phyloP scores from a whole-genome alignment of 2,888 invertebrate genomes.

The Phanerotoma sp. region DNA sequence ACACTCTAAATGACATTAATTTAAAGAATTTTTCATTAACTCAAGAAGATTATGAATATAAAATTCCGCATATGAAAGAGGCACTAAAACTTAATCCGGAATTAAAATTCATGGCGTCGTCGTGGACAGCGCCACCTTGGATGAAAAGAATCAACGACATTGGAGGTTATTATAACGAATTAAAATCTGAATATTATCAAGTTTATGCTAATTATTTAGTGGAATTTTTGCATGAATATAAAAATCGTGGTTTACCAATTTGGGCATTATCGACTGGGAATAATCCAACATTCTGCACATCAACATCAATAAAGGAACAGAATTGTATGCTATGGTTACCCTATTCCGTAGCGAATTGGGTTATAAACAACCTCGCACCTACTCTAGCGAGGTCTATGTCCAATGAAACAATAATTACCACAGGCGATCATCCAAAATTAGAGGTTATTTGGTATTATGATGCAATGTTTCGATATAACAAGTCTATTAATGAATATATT shows the following conservation, averaged over 20 bases:
- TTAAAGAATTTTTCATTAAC: constrained; percentile 69
- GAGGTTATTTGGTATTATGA: constrained; percentile 68
- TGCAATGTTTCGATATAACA: constrained; percentile 47
- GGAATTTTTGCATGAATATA: constrained; percentile 77
- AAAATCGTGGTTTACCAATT: constrained; percentile 65
- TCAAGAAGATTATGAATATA: constrained; percentile 69
- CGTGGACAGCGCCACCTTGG: constrained; percentile 71
- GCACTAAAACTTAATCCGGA: constrained; percentile 57
- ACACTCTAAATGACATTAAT: constrained; percentile 62
- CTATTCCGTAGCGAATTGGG: constrained; percentile 64
- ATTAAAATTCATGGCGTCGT: constrained; percentile 61
- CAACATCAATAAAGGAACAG: constrained; percentile 56
- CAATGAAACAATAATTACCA: constrained; percentile 68
- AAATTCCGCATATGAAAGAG: constrained; percentile 63
- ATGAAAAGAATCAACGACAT: constrained; percentile 68
- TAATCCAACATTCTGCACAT: constrained; percentile 72
- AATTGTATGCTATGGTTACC: constrained; percentile 80
- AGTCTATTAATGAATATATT: constrained; percentile 63
- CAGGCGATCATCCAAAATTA: constrained; percentile 75
- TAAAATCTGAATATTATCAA: constrained; percentile 66
- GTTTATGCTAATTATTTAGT: constrained; percentile 80
- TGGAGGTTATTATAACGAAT: constrained; percentile 59
- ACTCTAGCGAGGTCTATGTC: constrained; percentile 64
- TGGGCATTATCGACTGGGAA: constrained; percentile 90
- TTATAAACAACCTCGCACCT: constrained; percentile 74